phyloP scores from a whole-genome alignment of 2,888 invertebrate genomes.

The Hirtodrosophila alboralis region DNA sequence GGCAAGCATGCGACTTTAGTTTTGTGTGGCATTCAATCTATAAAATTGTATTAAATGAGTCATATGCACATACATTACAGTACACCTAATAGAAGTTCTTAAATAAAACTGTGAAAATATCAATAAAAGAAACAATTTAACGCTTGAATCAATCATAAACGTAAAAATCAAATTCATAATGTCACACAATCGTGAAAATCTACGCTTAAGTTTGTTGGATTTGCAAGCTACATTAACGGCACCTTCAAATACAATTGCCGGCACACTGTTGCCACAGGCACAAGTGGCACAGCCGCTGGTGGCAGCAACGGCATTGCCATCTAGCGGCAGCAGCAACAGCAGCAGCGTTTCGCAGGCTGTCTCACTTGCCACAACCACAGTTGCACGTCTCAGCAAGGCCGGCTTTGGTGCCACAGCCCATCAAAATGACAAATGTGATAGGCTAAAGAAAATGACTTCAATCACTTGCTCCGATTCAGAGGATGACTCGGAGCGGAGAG shows the following conservation, averaged over 20 bases:
- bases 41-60: not conserved
- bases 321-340: slow-evolving; percentile 56
- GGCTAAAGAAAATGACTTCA: slow-evolving; percentile 83
- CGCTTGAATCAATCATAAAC: slow-evolving; percentile 18
- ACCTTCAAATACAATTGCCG: slow-evolving; percentile 69
- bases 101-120: slow-evolving; percentile 22
- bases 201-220: slow-evolving; percentile 83
- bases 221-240: slow-evolving; percentile 77
- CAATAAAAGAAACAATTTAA: slow-evolving; percentile 13
- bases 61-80: no score
- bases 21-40: slow-evolving; percentile 12
- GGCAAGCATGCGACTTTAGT: slow-evolving; percentile 25
- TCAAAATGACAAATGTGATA: slow-evolving; percentile 82
- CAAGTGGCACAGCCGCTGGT: slow-evolving; percentile 36
- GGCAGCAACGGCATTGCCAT: slow-evolving; percentile 29
- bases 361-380: slow-evolving; percentile 75
- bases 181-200: slow-evolving; percentile 83
- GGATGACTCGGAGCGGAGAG: slow-evolving; percentile 82
- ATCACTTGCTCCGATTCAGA: slow-evolving; percentile 84
- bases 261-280: slow-evolving; percentile 57
- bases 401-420: slow-evolving; percentile 65
- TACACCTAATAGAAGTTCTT: no score
- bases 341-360: slow-evolving; percentile 80
- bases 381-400: slow-evolving; percentile 73
- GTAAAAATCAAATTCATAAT: slow-evolving; percentile 48